These are phyloP conservation scores for Parascotia fuliginaria DNA, from an alignment of 2,888 invertebrate genomes.

Conservation along the genomic window DNA sequence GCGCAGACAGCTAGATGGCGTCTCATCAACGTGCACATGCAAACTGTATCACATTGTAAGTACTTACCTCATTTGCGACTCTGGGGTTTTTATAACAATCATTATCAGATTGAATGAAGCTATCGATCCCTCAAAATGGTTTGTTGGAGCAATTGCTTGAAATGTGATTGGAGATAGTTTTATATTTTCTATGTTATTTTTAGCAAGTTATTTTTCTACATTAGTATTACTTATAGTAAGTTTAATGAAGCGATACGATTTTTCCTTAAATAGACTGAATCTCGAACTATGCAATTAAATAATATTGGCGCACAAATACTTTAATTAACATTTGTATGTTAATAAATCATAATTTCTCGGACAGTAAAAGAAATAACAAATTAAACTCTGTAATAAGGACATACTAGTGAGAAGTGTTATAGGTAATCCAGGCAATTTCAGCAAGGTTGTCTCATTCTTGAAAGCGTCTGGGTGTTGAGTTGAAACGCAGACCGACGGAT, in stretches of 20 bases:
- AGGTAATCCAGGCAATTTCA: conserved; percentile 4
- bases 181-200: too few relatives aligned
- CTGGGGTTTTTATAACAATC: conserved; percentile 34
- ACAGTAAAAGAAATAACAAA: background rate
- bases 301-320: too few relatives aligned
- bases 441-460: conserved; percentile 17
- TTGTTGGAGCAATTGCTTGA: conserved; percentile 17
- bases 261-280: too few relatives aligned
- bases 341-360: too few relatives aligned
- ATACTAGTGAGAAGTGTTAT: too few relatives aligned
- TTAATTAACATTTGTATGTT: too few relatives aligned
- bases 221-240: too few relatives aligned
- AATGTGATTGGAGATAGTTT: conserved; percentile 6
- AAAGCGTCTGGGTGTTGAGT: conserved; percentile 7
- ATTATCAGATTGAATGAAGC: conserved; percentile 29
- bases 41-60: conserved; percentile 34
- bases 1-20: conserved; percentile 53
- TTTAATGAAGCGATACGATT: too few relatives aligned
- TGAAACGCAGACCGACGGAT: conserved; percentile 29
- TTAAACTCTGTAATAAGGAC: background rate
- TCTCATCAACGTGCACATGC: conserved; percentile 39
- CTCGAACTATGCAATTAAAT: too few relatives aligned
- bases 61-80: conserved; percentile 32
- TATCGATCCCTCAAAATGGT: conserved; percentile 14
- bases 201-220: too few relatives aligned